Percentiles rank a stretch among this genome's conserved stretches.
These are phyloP conservation scores for Sericinus montela DNA, from an alignment of 2,888 invertebrate genomes.

Conservation along the genomic window DNA sequence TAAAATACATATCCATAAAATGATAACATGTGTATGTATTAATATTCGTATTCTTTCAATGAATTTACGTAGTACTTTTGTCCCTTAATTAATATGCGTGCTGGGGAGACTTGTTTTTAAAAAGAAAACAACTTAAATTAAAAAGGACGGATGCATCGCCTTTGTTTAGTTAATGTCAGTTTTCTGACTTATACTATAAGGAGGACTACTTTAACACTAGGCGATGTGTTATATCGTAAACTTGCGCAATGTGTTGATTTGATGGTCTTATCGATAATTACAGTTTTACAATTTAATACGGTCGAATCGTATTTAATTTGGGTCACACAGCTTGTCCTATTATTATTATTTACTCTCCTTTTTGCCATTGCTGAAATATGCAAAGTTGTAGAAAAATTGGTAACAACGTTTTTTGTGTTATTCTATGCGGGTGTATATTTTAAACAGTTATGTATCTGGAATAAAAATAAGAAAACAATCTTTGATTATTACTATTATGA, in stretches of 20 bases:
- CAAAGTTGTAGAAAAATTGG: no score
- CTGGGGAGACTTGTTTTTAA: background rate
- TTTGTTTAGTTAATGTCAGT: background rate
- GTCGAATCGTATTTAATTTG: no score
- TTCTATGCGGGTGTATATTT: no score
- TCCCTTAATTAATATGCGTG: background rate
- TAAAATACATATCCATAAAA: background rate
- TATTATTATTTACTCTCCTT: no score
- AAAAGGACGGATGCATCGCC: background rate
- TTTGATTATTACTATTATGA: no score
- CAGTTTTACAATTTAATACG: no score
- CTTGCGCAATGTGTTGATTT: slow-evolving; percentile 33
- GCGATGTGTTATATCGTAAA: background rate
- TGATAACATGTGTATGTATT: background rate
- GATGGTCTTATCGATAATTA: slow-evolving; percentile 26
- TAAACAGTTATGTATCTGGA: no score
- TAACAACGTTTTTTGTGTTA: no score
- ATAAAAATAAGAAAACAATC: no score
- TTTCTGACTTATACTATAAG: background rate
- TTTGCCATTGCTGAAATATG: no score
- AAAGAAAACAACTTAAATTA: background rate
- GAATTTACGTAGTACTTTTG: no score
- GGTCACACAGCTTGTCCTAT: no score
- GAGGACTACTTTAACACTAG: background rate
- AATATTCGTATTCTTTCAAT: background rate